Conservation (phyloP, 2,113 vertebrate genomes). For the Pelobates fuscus region DNA sequence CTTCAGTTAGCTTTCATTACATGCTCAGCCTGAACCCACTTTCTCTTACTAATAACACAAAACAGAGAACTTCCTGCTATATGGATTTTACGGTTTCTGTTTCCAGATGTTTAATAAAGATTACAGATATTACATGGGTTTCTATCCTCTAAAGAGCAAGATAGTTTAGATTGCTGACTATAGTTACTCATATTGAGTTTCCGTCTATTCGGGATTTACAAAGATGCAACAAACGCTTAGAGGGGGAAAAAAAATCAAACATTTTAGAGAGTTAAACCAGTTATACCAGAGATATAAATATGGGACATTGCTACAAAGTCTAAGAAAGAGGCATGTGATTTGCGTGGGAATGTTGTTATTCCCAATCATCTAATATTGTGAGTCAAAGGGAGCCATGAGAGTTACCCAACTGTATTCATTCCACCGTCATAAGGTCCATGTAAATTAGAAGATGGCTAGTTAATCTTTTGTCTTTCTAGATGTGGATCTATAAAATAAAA, state of each 20-base stretch:
- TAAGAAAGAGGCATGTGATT: too few relatives aligned
- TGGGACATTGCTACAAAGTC: too few relatives aligned
- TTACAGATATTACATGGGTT: conserved; percentile 10
- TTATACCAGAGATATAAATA: too few relatives aligned
- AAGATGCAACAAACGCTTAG: background rate
- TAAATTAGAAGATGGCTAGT: too few relatives aligned
- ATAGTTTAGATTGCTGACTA: background rate
- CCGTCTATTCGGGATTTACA: background rate
- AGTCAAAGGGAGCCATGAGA: too few relatives aligned
- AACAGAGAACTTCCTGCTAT: conserved; percentile 1
- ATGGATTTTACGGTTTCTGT: background rate
- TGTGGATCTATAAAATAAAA: too few relatives aligned
- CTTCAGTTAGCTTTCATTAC: background rate
- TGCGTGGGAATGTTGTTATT: too few relatives aligned
- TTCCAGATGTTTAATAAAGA: conserved; percentile 16
- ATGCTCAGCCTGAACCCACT: background rate
- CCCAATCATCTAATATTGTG: too few relatives aligned
- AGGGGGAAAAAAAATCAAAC: background rate
- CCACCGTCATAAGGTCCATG: too few relatives aligned
- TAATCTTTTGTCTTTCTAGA: too few relatives aligned
- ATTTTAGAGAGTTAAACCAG: too few relatives aligned
- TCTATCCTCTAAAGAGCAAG: conserved; percentile 1
- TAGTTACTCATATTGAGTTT: conserved; percentile 1
- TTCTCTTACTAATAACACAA: conserved; percentile 8
- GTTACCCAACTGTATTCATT: too few relatives aligned